Conservation (phyloP, 2,797 vertebrate species). For the Spea hammondii region DNA sequence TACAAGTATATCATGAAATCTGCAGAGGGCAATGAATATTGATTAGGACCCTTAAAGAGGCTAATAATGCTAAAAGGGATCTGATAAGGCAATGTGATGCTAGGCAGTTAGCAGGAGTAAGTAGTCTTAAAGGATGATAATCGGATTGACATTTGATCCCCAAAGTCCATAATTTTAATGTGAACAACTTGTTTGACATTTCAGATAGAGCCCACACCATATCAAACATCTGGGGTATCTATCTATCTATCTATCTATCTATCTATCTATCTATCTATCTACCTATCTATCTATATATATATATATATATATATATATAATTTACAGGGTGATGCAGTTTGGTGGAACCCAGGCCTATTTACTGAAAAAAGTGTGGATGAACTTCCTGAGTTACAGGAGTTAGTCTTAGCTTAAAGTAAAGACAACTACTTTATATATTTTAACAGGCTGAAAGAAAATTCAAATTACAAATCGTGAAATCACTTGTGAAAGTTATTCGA, state of each 20-base stretch:
- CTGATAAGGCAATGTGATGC: neutral
- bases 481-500: too few relatives aligned
- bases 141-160: conserved; percentile 26
- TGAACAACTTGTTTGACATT: conserved; percentile 6
- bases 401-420: neutral
- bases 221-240: too few relatives aligned
- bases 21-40: conserved; percentile 17
- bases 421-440: too few relatives aligned
- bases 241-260: too few relatives aligned
- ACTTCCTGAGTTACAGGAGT: neutral
- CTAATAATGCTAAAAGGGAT: neutral
- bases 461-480: too few relatives aligned
- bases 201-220: neutral
- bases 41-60: conserved; percentile 1
- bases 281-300: too few relatives aligned
- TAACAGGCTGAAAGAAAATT: too few relatives aligned
- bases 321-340: too few relatives aligned
- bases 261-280: too few relatives aligned
- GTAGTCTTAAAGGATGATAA: conserved; percentile 20
- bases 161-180: conserved; percentile 2
- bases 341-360: neutral
- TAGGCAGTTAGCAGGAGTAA: neutral
- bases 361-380: neutral
- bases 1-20: neutral
- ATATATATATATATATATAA: too few relatives aligned